Evolutionary conservation across 2,888 invertebrate species (phyloP).

Genomic region (Hydrotaea cyrtoneurina): DNA sequence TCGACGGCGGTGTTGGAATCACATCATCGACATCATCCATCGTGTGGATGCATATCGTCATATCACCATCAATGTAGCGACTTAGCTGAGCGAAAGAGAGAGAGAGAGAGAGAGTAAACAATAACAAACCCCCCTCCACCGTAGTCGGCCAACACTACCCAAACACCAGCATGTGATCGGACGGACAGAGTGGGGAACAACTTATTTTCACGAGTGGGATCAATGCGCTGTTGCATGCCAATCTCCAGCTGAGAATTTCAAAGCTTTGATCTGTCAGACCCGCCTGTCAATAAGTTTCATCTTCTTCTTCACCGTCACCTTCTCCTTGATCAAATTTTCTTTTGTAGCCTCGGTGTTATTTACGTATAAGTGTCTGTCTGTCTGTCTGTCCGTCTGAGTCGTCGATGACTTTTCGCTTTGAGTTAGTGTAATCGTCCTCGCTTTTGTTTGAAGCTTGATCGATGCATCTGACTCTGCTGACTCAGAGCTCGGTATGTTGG

Average conservation of each 20-base stretch:
- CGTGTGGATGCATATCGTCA: constrained; percentile 43
- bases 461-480: constrained; percentile 9
- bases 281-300: constrained; percentile 65
- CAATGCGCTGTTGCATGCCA: constrained; percentile 55
- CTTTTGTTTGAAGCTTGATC: constrained; percentile 9
- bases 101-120: background rate
- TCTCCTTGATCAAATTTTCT: background rate
- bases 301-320: background rate
- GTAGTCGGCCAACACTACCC: background rate
- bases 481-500: background rate
- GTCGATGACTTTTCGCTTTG: constrained; percentile 29
- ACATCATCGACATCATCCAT: constrained; percentile 40
- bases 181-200: constrained; percentile 24
- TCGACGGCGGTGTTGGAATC: constrained; percentile 47
- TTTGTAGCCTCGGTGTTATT: constrained; percentile 35
- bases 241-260: constrained; percentile 62
- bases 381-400: too few species aligned
- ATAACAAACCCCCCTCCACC: background rate
- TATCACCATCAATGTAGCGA: background rate
- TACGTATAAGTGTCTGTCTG: constrained; percentile 51
- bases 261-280: constrained; percentile 64
- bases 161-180: background rate
- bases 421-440: background rate
- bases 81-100: constrained; percentile 2
- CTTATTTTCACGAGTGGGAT: constrained; percentile 58